Evolutionary conservation across 2,888 invertebrate genomes (phyloP).

Genomic region (Embidobia sp.): DNA sequence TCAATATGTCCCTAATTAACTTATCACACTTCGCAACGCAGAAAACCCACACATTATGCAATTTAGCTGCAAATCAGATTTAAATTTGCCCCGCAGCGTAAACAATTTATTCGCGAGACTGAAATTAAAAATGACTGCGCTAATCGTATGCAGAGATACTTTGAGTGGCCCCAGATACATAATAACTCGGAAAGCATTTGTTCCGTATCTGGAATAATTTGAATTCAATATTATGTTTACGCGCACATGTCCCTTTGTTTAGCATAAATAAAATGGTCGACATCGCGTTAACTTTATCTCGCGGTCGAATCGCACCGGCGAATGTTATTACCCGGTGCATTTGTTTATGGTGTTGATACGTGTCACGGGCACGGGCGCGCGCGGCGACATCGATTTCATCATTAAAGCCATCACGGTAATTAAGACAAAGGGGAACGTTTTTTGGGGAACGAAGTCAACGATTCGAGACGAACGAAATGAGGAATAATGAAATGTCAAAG

Average conservation of each 20-base stretch:
- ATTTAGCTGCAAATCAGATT: no score
- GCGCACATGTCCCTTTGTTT: constrained; percentile 57
- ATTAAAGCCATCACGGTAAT: constrained; percentile 59
- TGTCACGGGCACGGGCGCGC: constrained; percentile 60
- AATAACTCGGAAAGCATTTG: constrained; percentile 46
- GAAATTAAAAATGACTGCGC: neutral
- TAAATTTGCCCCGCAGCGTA: no score
- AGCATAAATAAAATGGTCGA: constrained; percentile 44
- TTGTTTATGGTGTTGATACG: constrained; percentile 59
- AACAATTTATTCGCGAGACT: no score
- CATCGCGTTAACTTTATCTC: constrained; percentile 54
- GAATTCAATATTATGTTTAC: constrained; percentile 49
- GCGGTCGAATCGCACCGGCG: constrained; percentile 34
- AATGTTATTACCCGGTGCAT: constrained; percentile 43
- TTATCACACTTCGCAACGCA: no score
- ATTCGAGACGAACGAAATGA: constrained; percentile 51
- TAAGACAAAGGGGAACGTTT: constrained; percentile 45
- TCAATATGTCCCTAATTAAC: no score
- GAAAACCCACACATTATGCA: no score
- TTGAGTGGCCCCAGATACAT: neutral
- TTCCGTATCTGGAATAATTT: constrained; percentile 41
- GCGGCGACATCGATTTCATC: constrained; percentile 47
- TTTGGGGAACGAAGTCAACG: constrained; percentile 53
- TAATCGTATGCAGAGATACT: constrained; percentile 32
- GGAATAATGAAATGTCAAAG: constrained; percentile 54